Base-by-base conservation (phyloP, 2,888 invertebrate species). In the Syritta pipiens region DNA sequence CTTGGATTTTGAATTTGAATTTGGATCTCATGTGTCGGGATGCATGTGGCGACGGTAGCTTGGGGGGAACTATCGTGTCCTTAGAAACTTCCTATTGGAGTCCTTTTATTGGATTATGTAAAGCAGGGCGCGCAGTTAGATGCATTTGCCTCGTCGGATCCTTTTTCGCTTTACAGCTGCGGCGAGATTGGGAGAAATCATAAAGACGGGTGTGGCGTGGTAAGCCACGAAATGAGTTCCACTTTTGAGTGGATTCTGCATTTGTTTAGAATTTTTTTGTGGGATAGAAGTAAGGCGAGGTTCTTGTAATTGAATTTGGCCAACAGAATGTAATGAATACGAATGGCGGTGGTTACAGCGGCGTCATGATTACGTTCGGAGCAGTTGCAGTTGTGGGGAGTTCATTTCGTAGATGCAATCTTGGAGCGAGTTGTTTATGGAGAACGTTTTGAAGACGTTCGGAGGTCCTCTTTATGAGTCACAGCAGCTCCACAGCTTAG, bases 101-200 rank as follows among this genome's bases (percentile, higher is more conserved):
- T 74, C 51, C 20, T 26, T 49, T 65, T 74, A 74, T 74, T 74
- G 32, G 57, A 65, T 74, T 74, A 74, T 74, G 72, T 67, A 65
- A 74, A 74, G 28, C 44, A 59, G 57, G 65, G 20, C 57, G 48
- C 48, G 51, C 12, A 17, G 12, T 59, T 65, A 48, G 51, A 57
- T 74, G 72, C 72, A 74, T 57, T 59, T 42, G 49, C 42, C 10
- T 1, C 2, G n/a, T 4, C 26, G 17, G 63, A 37, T 62, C n/a
- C 5, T 46, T 37, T 7, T 9, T 6, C 22, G 3, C 14, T 7
- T 14, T 30, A 19, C 19, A 20, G 20, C 4, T 10, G n/a, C 2
- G 6, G 12, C 9, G 30, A 0, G 22, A 10, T 37, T 10, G 3
- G 0, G n/a, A 55, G 37, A 40, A 7, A 42, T 51, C 9, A n/a